Base-by-base conservation (phyloP, 1,140 invertebrate genomes). In the Druon quercuslanigerum region DNA sequence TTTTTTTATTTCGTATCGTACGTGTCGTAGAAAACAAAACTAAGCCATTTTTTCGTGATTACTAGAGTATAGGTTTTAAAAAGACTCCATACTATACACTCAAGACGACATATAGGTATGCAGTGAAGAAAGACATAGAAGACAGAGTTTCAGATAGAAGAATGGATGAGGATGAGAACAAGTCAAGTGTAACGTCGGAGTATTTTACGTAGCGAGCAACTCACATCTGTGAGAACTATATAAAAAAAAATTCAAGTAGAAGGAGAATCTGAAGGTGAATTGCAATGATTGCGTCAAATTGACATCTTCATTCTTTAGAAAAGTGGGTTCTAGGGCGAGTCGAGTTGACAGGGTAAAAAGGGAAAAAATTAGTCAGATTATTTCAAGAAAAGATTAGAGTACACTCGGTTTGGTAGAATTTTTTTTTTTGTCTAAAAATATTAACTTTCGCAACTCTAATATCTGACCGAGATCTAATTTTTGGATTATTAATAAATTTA, bases 281-380 rank as follows among this genome's bases (percentile, higher is more conserved):
- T 54, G 52, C 52, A 54, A 54, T 54, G 52, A 54, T 54, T 54
- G n/a, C n/a, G 17, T 9, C 17, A 19, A 54, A 54, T 54, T 54
- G 52, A n/a, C 52, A 17, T 54, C 52, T 19, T 17, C 19, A 54
- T 54, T 54, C 52, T 17, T 17, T 17, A 54, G 52, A 54, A 54
- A 54, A 54, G 52, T 9, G n/a, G 52, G 52, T 17, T 54, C 17
- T 54, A 52, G 16, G 8, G 17, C 2, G 19, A 54, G 40, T 46
- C 4, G 40, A 0, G 9, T 46, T 54, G n/a, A 54, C 52, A 54
- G 19, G 9, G 8, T n/a, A 17, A 17, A 54, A 2, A 54, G n/a
- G 52, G 1, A 54, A 54, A 46, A 46, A 46, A 46, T 33, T 33
- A 33, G 0, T 46, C 1, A 2, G 0, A 46, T 46, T 46, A 46